Conservation (phyloP, 2,888 invertebrate species). For the Macrosoma leucophasiata region DNA sequence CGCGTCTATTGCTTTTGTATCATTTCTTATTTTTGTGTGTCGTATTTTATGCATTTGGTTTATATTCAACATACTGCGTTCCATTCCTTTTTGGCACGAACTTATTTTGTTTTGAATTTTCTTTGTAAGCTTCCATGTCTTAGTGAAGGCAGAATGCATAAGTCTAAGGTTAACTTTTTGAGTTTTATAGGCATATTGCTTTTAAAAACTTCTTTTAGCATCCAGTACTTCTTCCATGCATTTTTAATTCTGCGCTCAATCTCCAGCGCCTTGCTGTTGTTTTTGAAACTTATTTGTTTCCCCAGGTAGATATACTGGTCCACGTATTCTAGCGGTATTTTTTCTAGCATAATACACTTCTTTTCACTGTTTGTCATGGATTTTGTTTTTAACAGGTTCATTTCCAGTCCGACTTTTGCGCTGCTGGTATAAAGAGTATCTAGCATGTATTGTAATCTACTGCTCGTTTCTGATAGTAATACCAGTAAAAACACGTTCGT, state of each 20-base stretch:
- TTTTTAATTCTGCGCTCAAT: conserved; percentile 11
- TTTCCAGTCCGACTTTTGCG: conserved; percentile 18
- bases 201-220: conserved; percentile 17
- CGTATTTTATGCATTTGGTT: too few species aligned
- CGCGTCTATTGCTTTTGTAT: too few species aligned
- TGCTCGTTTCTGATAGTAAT: too few species aligned
- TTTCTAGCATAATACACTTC: conserved; percentile 9
- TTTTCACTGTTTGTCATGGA: conserved; percentile 22
- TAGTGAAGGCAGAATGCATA: conserved; percentile 14
- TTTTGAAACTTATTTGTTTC: conserved; percentile 19
- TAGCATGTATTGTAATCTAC: too few species aligned
- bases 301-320: conserved; percentile 20
- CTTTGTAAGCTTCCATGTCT: conserved; percentile 13
- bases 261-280: conserved; percentile 8
- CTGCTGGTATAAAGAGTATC: too few species aligned
- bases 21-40: too few species aligned
- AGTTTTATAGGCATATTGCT: conserved; percentile 10
- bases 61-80: too few species aligned
- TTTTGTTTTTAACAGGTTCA: conserved; percentile 21
- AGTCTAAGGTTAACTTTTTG: conserved; percentile 12
- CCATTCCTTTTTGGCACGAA: too few species aligned
- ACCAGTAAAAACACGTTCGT: too few species aligned
- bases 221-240: conserved; percentile 15
- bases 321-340: conserved; percentile 16
- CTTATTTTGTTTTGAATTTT: conserved; percentile 16